Conservation (phyloP, 35 echinoderm and acorn worm species). For the Heliocidaris tuberculata region DNA sequence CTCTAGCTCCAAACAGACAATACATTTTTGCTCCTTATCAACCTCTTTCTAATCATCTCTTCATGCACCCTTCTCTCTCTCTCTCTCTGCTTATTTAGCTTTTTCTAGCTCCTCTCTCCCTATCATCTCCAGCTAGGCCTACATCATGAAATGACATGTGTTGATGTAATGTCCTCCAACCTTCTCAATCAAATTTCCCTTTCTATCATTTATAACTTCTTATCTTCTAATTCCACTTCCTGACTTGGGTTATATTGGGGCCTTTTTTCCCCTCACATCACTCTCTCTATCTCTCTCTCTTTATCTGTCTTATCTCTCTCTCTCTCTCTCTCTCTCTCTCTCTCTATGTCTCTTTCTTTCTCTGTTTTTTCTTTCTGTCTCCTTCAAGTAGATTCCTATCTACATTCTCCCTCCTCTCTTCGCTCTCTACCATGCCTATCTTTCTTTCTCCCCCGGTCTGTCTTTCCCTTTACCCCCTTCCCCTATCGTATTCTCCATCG, state of each 20-base stretch:
- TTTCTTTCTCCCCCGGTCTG: neutral
- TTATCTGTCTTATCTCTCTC: neutral
- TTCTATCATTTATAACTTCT: no score
- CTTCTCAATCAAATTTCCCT: no score
- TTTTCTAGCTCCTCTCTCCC: no score
- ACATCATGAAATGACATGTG: no score
- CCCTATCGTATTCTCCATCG: neutral
- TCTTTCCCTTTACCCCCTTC: no score
- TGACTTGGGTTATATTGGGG: neutral
- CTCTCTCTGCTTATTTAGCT: no score
- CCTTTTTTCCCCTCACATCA: neutral
- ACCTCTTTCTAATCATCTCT: no score
- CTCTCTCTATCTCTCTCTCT: neutral
- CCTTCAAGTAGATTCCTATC: neutral
- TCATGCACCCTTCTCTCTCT: no score
- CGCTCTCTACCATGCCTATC: neutral
- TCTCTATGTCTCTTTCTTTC: neutral
- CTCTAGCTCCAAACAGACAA: no score
- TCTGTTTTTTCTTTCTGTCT: neutral
- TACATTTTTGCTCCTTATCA: no score
- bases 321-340: neutral
- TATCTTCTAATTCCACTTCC: neutral
- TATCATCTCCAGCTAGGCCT: no score
- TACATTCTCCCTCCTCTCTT: neutral
- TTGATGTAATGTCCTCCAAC: no score